Conservation (phyloP, 1,140 invertebrate species). For the Caerostris darwini region DNA sequence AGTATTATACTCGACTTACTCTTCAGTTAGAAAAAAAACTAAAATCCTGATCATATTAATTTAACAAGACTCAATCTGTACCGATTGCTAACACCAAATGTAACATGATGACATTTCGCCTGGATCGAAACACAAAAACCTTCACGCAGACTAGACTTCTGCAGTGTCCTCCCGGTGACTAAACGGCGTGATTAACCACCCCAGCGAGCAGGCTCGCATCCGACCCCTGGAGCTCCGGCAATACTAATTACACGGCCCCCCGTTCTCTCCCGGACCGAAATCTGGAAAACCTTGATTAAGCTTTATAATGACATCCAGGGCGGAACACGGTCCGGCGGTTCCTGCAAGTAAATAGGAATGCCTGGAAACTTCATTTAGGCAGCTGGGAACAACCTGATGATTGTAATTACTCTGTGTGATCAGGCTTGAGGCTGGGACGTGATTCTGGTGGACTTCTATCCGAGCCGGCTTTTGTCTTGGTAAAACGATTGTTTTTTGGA, state of each 20-base stretch:
- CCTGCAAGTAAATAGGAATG: constrained; percentile 74
- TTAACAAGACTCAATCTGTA: neutral
- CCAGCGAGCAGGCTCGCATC: neutral
- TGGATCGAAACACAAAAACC: neutral
- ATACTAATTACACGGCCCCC: constrained; percentile 65
- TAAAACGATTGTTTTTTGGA: neutral
- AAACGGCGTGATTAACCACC: constrained; percentile 63
- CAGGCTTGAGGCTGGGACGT: constrained; percentile 72
- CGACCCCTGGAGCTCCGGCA: constrained; percentile 57
- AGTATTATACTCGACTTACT: too few species aligned
- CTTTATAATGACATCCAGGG: constrained; percentile 74
- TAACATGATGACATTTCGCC: neutral
- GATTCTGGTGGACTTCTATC: constrained; percentile 23
- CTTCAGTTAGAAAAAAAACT: too few species aligned
- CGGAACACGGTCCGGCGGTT: constrained; percentile 25
- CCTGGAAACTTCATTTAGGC: constrained; percentile 73
- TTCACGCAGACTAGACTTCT: neutral
- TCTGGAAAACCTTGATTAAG: constrained; percentile 77
- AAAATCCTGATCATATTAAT: too few species aligned
- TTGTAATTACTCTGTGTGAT: constrained; percentile 75
- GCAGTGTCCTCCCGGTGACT: neutral
- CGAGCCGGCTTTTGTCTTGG: neutral
- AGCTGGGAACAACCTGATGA: constrained; percentile 72
- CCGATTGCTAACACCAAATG: neutral
- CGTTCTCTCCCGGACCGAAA: constrained; percentile 49